Base-by-base conservation (phyloP, 2,888 invertebrate species). In the Pomacea canaliculata region DNA sequence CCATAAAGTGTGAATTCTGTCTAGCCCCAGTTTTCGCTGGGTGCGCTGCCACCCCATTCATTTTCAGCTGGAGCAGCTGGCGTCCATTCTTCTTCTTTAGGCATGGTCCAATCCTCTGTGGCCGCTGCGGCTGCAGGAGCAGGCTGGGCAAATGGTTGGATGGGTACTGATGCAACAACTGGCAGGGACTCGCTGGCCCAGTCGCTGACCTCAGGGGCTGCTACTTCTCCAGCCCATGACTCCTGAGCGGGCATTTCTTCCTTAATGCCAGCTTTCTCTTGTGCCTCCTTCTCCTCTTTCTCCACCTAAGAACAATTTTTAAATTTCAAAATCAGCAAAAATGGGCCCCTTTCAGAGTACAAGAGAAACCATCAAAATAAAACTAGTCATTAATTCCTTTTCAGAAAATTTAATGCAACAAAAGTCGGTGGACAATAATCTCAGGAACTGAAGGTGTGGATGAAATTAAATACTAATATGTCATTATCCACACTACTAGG, bases 241-340 rank as follows among this genome's bases (percentile, higher is more conserved):
- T 86, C 88, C 46, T 78, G 79, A n/a, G 77, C 81, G 70, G 77
- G 80, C 76, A 62, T 70, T 76, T 85, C 83, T 16, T 82, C 83
- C 65, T 86, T 84, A 27, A 74, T 68, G 19, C 68, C 68, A 18
- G 87, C 86, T 74, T 87, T 86, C 74, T 88, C 89, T 67, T 82
- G 80, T 49, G 89, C 88, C 18, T 85, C 87, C 76, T 96, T 96
- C 91, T 98, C 97, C 88, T 98, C 97, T 92, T 98, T 98, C 91
- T 98, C 97, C 84, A 96, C 96, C 93, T 93, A 80, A 5, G 83
- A 13, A 63, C 23, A 67, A 56, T 56, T 56, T 56, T 16, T 7
- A 7, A 5, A 37, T 37, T n/a, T n/a, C 60, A 62, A 62, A 62
- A n/a, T 62, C 62, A 4, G 23, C 23, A 23, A 23, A 23, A 23